A percentile compares a stretch with the other conserved stretches of the same genome.
phyloP scores from a whole-genome alignment of 30 jellyfish, hydroid and myxozoan genomes.

The Hydractinia echinata region DNA sequence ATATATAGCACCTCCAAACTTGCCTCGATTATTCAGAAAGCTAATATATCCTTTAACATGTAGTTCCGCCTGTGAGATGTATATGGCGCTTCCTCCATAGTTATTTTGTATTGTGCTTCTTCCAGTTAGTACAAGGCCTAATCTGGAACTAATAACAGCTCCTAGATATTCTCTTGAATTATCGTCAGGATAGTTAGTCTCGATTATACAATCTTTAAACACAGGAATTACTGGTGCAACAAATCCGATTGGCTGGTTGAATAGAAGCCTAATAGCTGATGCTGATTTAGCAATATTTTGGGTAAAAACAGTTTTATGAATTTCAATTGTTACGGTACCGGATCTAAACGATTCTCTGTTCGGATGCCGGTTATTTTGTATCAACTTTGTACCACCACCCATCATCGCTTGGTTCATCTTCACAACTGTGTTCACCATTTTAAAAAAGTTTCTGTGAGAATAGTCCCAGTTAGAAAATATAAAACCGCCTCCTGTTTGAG shows the following conservation, averaged over 20 bases:
- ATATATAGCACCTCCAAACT: slow-evolving; percentile 49
- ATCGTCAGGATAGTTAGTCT: slow-evolving; percentile 32
- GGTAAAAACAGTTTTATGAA: slow-evolving; percentile 27
- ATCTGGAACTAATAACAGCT: slow-evolving; percentile 42
- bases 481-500: slow-evolving; percentile 57
- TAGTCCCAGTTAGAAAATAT: slow-evolving; percentile 54
- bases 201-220: slow-evolving; percentile 22
- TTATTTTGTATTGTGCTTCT: slow-evolving; percentile 12
- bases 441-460: slow-evolving; percentile 36
- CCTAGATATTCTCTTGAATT: slow-evolving; percentile 58
- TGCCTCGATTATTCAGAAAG: slow-evolving; percentile 28
- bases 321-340: slow-evolving; percentile 29
- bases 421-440: slow-evolving; percentile 10
- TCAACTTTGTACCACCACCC: slow-evolving; percentile 60
- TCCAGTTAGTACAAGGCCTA: slow-evolving; percentile 43
- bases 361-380: slow-evolving; percentile 41
- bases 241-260: slow-evolving; percentile 40
- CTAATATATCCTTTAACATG: slow-evolving; percentile 40
- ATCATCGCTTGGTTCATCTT: slow-evolving; percentile 45
- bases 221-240: slow-evolving; percentile 33
- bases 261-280: slow-evolving; percentile 48
- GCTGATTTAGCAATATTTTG: slow-evolving; percentile 52
- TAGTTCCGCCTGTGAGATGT: slow-evolving; percentile 36
- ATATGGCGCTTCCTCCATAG: slow-evolving; percentile 50
- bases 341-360: slow-evolving; percentile 23